Evolutionary conservation across 2,888 invertebrate species (phyloP), one percentile per base, ranked within the genome.

Genomic region (Brenthis ino): DNA sequence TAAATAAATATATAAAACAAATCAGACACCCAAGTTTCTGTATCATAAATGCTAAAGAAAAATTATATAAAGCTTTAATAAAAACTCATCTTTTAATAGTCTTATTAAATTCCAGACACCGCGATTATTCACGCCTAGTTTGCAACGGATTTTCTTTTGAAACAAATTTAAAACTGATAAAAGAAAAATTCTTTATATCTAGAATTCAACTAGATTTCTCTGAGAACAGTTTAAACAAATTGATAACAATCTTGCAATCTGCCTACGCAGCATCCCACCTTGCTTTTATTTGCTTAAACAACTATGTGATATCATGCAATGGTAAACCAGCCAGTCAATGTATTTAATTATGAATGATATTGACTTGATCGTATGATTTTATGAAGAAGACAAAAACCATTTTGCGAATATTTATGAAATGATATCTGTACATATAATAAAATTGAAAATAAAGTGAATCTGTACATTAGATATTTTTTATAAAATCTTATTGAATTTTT

Each of bases 251-350:
- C 72, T 71, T 55, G 68, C 71, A 50, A 61, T 71, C 64, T 68
- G 60, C 72, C 72, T 71, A 72, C 72, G 51, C 66, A 65, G 48
- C 61, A 37, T 14, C 72, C 71, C 72, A 71, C 72, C 64, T 68
- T 50, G 60, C 56, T 66, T 68, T 72, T 72, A 72, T 68, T 70
- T 67, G 70, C 65, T 71, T 57, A 54, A 57, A 71, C 64, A 68
- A 72, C 68, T 65, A 53, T 68, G 70, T 67, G 64, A 68, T 71
- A 71, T 71, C 72, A 72, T 67, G 65, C 68, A 54, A 69, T 72
- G 64, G 61, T 61, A 66, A 68, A 72, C 67, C 56, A 53, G 2
- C n/a, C 51, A 53, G n/a, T 53, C n/a, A 53, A 53, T 43, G 37
- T 43, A 43, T 3, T 43, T 37, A 11, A 37, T 37, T 1, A 37